These are phyloP conservation scores for Saccopteryx leptura DNA, from an alignment of 2,113 vertebrate genomes.

Conservation along the genomic window DNA sequence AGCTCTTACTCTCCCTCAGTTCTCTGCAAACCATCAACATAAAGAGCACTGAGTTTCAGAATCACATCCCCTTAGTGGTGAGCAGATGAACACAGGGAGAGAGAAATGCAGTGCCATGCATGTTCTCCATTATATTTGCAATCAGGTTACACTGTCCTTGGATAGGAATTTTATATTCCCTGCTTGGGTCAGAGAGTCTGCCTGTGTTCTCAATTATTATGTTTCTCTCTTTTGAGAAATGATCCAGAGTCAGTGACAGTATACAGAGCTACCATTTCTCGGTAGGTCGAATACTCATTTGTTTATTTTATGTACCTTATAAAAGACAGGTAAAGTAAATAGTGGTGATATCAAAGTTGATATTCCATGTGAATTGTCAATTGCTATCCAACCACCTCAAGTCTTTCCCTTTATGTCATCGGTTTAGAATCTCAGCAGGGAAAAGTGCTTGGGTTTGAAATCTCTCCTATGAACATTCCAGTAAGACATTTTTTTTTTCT, in stretches of 20 bases:
- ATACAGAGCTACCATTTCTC: neutral
- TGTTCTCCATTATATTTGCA: neutral
- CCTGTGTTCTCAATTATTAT: neutral
- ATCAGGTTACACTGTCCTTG: neutral
- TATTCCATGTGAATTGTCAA: neutral
- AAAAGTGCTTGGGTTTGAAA: neutral
- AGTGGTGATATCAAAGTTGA: neutral
- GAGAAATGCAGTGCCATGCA: fast-evolving
- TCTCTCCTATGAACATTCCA: neutral
- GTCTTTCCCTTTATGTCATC: neutral
- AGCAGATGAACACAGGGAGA: neutral
- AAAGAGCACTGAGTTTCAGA: neutral
- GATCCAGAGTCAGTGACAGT: neutral
- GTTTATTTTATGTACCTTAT: neutral
- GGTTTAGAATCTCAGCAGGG: neutral
- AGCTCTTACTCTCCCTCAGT: constrained; percentile 3
- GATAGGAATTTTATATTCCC: neutral
- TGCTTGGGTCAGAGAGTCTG: neutral
- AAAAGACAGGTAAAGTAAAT: constrained; percentile 1
- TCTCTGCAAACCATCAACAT: neutral
- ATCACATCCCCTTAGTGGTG: neutral
- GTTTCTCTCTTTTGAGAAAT: neutral
- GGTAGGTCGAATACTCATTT: neutral
- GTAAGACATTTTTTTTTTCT: neutral
- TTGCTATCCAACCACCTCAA: neutral